Base-by-base conservation (phyloP, 2,113 vertebrate species). In the Oncorhynchus nerka region DNA sequence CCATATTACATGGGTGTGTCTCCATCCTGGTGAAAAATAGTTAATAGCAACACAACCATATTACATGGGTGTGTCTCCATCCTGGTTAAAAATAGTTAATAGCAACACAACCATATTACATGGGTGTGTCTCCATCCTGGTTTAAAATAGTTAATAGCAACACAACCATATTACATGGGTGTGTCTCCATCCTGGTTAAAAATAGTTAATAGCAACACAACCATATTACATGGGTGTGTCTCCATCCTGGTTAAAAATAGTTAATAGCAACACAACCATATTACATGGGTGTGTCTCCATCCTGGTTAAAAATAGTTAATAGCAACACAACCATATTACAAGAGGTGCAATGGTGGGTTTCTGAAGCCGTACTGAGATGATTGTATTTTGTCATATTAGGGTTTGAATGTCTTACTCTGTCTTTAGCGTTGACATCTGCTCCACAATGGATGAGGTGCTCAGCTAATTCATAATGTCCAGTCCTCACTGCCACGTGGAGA, bases 371-470 rank as follows among this genome's bases (percentile, higher is more conserved):
- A 11, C 15, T 62, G 59, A 16, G 59, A 8, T 20, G 19, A 22
- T 55, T 55, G 49, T 55, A 55, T 45, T 55, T 16, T 55, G 49
- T 55, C 16, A 16, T 55, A 45, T 45, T 45, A 20, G 4, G 55
- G 55, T 57, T 15, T 16, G 19, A 8, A 62, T 22, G 19, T 4
- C 95, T 94, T 75, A 98, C 98, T 80, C 95, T 81, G 90, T 99
- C 98, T 81, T 90, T 97, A 88, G 97, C 94, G 2, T 95, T 97
- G 76, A 98, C 91, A 9, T 99, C 97, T 0, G 96, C 96, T 83
- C 98, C 97, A 1, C 97, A 99, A 86, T 97, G 96, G 0, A 99
- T 97, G 75, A 99, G 96, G 64, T 96, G 95, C 78, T 99, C 96
- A 0, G 95, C 97, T 0, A 97, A 99, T 20, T 98, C 95, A 0